Percentiles rank a stretch among this genome's conserved stretches.
phyloP scores from a whole-genome alignment of 2,888 invertebrate genomes.

The Machimus atricapillus region DNA sequence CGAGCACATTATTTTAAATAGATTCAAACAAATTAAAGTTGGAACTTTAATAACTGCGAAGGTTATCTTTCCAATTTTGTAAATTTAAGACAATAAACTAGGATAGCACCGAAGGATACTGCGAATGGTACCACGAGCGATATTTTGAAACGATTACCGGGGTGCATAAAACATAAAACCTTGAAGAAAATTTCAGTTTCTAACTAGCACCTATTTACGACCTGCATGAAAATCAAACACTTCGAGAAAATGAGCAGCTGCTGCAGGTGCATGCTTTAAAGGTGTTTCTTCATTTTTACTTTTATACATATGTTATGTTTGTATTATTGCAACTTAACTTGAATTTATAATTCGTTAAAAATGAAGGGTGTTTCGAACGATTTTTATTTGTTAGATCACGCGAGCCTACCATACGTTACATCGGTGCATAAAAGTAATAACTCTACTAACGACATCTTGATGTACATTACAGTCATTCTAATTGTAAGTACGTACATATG shows the following conservation, averaged over 20 bases:
- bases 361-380: not conserved
- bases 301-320: not conserved
- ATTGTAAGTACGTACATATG: not conserved
- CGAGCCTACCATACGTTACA: not conserved
- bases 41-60: not conserved
- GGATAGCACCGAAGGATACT: not conserved
- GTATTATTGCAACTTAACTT: not conserved
- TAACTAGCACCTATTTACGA: not conserved
- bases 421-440: not conserved
- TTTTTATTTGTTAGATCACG: not conserved
- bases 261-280: not conserved
- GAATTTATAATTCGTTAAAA: not conserved
- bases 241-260: not conserved
- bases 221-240: not conserved
- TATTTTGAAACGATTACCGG: not conserved
- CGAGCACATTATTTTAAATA: not conserved
- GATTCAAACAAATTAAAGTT: not conserved
- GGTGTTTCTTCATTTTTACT: not conserved
- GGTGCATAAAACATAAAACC: not conserved
- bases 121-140: not conserved
- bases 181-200: not conserved
- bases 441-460: not conserved
- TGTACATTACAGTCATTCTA: not conserved
- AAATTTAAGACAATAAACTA: not conserved
- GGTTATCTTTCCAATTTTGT: not conserved